Evolutionary conservation across 2,888 invertebrate species (phyloP), one percentile per base, ranked within the genome.

Genomic region (Oxyteleia sp.): DNA sequence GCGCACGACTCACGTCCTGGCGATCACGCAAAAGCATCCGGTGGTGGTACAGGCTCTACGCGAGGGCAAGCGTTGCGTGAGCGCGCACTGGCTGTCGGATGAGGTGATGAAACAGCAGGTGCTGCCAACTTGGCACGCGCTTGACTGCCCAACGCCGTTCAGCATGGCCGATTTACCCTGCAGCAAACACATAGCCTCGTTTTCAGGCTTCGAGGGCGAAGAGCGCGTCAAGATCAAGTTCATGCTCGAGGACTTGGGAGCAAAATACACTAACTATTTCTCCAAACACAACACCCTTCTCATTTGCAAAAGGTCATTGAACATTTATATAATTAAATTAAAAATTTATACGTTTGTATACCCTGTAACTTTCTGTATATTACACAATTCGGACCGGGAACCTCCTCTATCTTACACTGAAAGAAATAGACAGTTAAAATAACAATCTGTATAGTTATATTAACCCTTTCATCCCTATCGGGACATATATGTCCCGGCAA

Each of bases 71-170:
- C 94, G 95, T 57, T 95, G 97, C 88, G 96, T 98, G 1, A 98
- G 97, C 7, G 96, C 97, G 0, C 96, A 96, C 91, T 98, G 98
- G 98, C 94, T 99, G 32, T 98, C 97, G 79, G 99, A 99, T 93
- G 97, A 98, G 4, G 95, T 99, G 89, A 93, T 96, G 18, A 96
- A 97, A 57, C 97, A 97, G 88, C 97, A 97, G 89, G 96, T 99
- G 88, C 94, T 96, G 64, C 98, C 99, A 0, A 99, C 99, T 0
- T 99, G 97, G 97, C 97, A 97, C 89, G 98, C 98, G 10, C 94
- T 98, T 51, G 99, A 99, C 94, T 95, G 99, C 88, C 99, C 99
- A 8, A 95, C 95, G 74, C 96, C 96, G 89, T 96, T 95, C 89
- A 94, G 94, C 51, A 94, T 95, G 69, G 95, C 95, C 18, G 97